Evolutionary conservation across 2,113 vertebrate species (phyloP), one percentile per base, ranked within the genome.

Genomic region (Pelobates fuscus): DNA sequence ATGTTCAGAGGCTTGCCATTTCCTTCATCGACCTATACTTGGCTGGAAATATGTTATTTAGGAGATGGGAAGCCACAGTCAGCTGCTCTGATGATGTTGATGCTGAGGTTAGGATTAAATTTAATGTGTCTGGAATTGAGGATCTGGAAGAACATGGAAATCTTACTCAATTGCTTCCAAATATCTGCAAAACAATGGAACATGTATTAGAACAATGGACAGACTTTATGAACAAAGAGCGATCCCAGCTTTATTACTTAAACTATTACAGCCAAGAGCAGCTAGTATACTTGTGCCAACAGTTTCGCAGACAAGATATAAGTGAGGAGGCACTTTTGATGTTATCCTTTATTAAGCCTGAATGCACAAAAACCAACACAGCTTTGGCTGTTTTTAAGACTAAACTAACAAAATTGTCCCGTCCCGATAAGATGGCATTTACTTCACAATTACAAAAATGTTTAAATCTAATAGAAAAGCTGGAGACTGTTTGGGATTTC

Each of bases 221-320:
- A 77, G 60, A 29, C 20, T 94, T 94, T 30, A 91, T 98, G 75
- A 78, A 81, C 1, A 58, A 89, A 43, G 93, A 96, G 77, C 86
- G 96, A 5, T 80, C 77, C 0, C 74, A 88, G 26, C 78, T 93
- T 78, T 95, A 95, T 78, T 94, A 94, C 83, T 85, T 99, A 64
- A 98, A 97, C 86, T 96, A 94, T 81, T 99, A 94, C 85, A 97
- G 92, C 0, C 92, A 94, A 0, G 94, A 98, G 79, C 97, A 99
- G 85, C 86, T 98, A 78, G 94, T 98, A n/a, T 94, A 87, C 78
- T 71, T 99, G 72, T 92, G 94, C 85, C 81, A 61, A 0, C 85
- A 95, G 54, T 88, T 98, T 67, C 82, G 80, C 59, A 83, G 71
- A 41, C 10, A 27, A 4, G 10, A 0, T 0, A 77, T 80, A 70